A percentile compares a stretch with the other conserved stretches of the same genome.
Evolutionary conservation across 1,140 invertebrate species (phyloP).

Genomic region (Watersipora subatra): DNA sequence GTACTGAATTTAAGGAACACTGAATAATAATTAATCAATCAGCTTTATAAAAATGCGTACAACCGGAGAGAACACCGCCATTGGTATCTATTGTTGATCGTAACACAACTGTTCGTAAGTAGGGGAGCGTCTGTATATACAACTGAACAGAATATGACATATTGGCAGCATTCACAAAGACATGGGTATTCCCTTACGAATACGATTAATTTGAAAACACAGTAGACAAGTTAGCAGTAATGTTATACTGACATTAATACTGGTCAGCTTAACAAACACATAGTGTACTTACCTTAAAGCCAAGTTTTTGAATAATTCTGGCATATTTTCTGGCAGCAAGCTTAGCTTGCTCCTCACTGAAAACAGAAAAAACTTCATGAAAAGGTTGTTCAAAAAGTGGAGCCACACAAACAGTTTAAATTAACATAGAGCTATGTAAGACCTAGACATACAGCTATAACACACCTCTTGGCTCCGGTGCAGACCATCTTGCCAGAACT

Average conservation of each 20-base stretch:
- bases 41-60: neutral
- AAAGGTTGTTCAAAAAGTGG: too few relatives aligned
- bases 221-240: too few relatives aligned
- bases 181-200: neutral
- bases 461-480: constrained; percentile 83
- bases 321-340: constrained; percentile 96
- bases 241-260: too few relatives aligned
- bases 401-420: too few relatives aligned
- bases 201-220: neutral
- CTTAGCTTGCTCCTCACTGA: constrained; percentile 82
- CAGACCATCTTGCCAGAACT: constrained; percentile 99
- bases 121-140: too few relatives aligned
- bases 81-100: neutral
- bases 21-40: too few relatives aligned
- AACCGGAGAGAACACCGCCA: neutral
- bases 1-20: too few relatives aligned
- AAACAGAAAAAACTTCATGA: constrained; percentile 18
- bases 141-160: neutral
- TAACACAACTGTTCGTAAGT: too few relatives aligned
- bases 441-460: too few relatives aligned
- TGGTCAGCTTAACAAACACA: too few relatives aligned
- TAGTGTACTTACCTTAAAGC: constrained; percentile 79
- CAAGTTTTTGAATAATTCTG: constrained; percentile 95
- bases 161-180: too few relatives aligned
- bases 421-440: too few relatives aligned